Conservation (phyloP, 30 jellyfish, hydroid and myxozoan genomes). For the Cassiopea xamachana region DNA sequence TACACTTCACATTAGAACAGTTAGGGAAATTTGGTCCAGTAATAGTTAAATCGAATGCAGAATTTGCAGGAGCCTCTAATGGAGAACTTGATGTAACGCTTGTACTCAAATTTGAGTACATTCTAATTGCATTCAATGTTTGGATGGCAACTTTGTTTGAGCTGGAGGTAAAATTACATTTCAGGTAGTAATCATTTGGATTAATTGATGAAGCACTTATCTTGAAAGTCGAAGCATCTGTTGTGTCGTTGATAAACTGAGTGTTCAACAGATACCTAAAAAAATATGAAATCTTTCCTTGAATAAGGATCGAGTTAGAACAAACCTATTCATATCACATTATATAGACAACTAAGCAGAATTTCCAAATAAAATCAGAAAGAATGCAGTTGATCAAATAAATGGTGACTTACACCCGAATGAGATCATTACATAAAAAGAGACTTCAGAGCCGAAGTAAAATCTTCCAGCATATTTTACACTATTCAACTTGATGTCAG, state of each 20-base stretch:
- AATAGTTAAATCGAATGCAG: constrained; percentile 14
- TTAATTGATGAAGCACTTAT: background rate
- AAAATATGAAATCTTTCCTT: too few relatives aligned
- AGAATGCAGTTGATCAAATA: too few relatives aligned
- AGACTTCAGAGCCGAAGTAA: too few relatives aligned
- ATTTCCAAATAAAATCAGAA: too few relatives aligned
- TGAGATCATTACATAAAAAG: too few relatives aligned
- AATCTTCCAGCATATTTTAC: too few relatives aligned
- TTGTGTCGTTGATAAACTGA: background rate
- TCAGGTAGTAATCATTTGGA: constrained; percentile 13
- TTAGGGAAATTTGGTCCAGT: constrained; percentile 37
- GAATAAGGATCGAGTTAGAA: too few relatives aligned
- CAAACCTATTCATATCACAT: too few relatives aligned
- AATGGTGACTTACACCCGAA: too few relatives aligned
- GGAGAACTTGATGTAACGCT: constrained; percentile 21
- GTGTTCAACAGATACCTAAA: background rate
- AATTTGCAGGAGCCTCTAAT: background rate
- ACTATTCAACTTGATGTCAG: too few relatives aligned
- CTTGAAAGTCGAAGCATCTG: background rate
- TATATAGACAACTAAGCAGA: too few relatives aligned
- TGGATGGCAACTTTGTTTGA: background rate
- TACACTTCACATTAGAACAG: constrained; percentile 27
- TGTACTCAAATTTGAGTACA: constrained; percentile 4
- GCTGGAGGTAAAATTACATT: constrained; percentile 3
- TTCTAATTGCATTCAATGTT: background rate